Percentiles rank a stretch among this genome's conserved stretches.
Evolutionary conservation across 2,888 invertebrate genomes (phyloP).

Genomic region (Hyposoter didymator): DNA sequence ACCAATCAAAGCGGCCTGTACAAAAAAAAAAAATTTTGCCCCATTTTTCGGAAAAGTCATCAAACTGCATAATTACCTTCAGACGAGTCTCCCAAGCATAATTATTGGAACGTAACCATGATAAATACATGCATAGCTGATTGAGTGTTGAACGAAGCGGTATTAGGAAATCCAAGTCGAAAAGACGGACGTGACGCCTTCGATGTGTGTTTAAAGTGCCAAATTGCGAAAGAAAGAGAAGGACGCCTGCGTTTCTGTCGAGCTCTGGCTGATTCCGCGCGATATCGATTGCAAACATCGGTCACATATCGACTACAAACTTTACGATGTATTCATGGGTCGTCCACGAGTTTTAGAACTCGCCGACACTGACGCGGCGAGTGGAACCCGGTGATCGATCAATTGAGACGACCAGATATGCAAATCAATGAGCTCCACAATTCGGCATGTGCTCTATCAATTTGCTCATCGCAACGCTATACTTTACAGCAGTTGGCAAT

Average conservation of each 20-base stretch:
- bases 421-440: slow-evolving; percentile 6
- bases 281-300: slow-evolving; percentile 52
- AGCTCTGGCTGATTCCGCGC: slow-evolving; percentile 20
- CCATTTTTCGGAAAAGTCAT: too few relatives aligned
- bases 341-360: slow-evolving; percentile 29
- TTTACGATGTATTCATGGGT: slow-evolving; percentile 15
- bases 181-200: slow-evolving; percentile 60
- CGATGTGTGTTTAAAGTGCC: slow-evolving; percentile 45
- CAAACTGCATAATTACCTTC: too few relatives aligned
- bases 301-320: slow-evolving; percentile 12
- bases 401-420: slow-evolving; percentile 13
- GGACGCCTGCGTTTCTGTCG: neutral
- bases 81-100: neutral
- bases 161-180: slow-evolving; percentile 64
- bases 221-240: slow-evolving; percentile 50
- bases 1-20: too few relatives aligned
- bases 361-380: slow-evolving; percentile 8
- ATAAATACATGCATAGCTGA: neutral
- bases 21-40: too few relatives aligned
- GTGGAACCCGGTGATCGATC: slow-evolving; percentile 4
- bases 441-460: neutral
- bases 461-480: neutral
- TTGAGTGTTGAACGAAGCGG: slow-evolving; percentile 5
- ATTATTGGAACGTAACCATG: neutral
- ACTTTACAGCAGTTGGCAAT: neutral